phyloP scores from a whole-genome alignment of 2,113 vertebrate genomes.

The Drymodes brunneopygia region DNA sequence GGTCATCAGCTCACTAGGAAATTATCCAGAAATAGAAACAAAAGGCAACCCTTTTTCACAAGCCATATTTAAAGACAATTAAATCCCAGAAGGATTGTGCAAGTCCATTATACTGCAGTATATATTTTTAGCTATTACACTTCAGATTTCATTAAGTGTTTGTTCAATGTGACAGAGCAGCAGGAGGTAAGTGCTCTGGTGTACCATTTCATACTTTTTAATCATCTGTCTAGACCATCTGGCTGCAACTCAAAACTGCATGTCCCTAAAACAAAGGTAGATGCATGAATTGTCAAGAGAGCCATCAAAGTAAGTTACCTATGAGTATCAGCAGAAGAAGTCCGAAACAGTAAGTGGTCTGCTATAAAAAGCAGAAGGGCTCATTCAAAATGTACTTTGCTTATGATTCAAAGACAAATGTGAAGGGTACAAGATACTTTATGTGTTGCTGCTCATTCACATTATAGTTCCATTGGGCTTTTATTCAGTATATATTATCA shows the following conservation, averaged over 20 bases:
- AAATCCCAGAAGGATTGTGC: not conserved
- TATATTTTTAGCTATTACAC: slow-evolving; percentile 15
- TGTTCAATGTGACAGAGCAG: not conserved
- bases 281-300: not conserved
- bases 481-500: not conserved
- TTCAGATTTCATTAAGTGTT: slow-evolving; percentile 27
- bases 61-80: not conserved
- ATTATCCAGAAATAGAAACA: not conserved
- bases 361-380: not conserved
- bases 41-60: not conserved
- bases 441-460: not conserved
- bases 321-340: not conserved
- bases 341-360: not conserved
- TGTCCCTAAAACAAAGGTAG: not conserved
- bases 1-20: not conserved
- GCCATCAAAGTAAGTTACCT: not conserved
- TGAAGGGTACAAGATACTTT: not conserved
- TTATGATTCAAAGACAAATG: not conserved
- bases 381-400: not conserved
- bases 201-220: not conserved
- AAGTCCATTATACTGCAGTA: not conserved
- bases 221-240: slow-evolving; percentile 48
- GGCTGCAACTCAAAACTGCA: not conserved
- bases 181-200: not conserved
- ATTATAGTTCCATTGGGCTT: not conserved